Conservation (phyloP, 2,888 invertebrate species). For the Calliphora vomitoria region DNA sequence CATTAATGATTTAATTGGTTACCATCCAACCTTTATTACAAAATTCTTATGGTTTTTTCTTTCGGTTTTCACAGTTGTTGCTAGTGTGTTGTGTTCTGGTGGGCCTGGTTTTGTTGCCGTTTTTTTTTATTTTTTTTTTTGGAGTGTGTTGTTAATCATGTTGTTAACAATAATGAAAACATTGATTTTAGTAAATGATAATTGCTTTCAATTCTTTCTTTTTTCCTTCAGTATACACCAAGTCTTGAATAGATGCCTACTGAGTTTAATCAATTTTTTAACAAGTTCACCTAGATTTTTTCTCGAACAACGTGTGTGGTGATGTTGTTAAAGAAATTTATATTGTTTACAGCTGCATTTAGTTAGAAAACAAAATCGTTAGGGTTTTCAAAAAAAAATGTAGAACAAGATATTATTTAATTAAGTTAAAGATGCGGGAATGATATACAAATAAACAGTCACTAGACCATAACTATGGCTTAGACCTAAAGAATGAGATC, state of each 20-base stretch:
- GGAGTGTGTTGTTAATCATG: constrained; percentile 51
- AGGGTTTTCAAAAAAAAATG: neutral
- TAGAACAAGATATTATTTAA: neutral
- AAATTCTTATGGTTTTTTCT: constrained; percentile 46
- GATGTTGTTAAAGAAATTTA: neutral
- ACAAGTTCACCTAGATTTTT: constrained; percentile 59
- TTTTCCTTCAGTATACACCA: neutral
- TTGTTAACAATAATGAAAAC: constrained; percentile 68
- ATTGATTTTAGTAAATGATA: constrained; percentile 65
- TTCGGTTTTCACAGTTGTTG: neutral
- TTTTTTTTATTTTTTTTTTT: neutral
- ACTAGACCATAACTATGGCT: too few relatives aligned
- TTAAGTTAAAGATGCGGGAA: neutral
- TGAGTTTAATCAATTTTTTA: constrained; percentile 61
- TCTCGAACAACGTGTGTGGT: constrained; percentile 55
- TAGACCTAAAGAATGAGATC: too few relatives aligned
- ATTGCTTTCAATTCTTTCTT: constrained; percentile 46
- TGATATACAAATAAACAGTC: too few relatives aligned
- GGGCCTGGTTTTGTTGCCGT: neutral
- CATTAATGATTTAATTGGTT: constrained; percentile 35
- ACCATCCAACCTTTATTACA: neutral
- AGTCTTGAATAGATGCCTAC: constrained; percentile 39
- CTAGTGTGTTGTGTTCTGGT: neutral
- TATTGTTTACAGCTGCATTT: constrained; percentile 15
- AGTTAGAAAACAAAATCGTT: neutral